Percentiles rank a stretch among this genome's conserved stretches.
Evolutionary conservation across 2,797 vertebrate species (phyloP).

Genomic region (Falco columbarius): DNA sequence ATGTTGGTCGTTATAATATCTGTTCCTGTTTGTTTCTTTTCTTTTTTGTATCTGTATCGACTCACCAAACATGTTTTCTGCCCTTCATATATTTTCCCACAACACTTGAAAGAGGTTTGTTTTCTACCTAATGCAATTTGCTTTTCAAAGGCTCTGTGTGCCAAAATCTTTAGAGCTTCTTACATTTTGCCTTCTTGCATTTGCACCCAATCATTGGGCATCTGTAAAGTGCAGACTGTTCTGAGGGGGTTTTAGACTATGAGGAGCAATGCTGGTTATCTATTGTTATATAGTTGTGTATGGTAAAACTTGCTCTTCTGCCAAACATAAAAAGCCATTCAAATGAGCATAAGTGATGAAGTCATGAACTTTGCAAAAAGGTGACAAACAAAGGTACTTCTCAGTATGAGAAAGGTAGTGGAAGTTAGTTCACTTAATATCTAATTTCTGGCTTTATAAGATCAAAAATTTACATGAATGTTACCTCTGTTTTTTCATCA

Average conservation of each 20-base stretch:
- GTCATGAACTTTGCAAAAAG: background rate
- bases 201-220: background rate
- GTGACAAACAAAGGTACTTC: background rate
- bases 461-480: background rate
- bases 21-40: conserved; percentile 5
- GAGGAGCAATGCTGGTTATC: background rate
- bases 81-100: conserved; percentile 70
- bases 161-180: background rate
- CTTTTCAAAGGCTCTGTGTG: background rate
- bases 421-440: background rate
- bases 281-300: background rate
- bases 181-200: background rate
- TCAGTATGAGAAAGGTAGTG: background rate
- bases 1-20: background rate
- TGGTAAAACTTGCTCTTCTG: background rate
- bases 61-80: conserved; percentile 50
- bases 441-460: background rate
- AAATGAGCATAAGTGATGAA: background rate
- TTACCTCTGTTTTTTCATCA: background rate
- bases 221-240: background rate
- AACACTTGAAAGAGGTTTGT: conserved; percentile 82
- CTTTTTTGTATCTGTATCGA: conserved; percentile 48
- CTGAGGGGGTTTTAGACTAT: background rate
- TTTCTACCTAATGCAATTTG: background rate
- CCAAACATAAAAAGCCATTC: background rate